Evolutionary conservation across 92 coral and sea anemone genomes (phyloP).

Genomic region (Palythoa grandiflora): DNA sequence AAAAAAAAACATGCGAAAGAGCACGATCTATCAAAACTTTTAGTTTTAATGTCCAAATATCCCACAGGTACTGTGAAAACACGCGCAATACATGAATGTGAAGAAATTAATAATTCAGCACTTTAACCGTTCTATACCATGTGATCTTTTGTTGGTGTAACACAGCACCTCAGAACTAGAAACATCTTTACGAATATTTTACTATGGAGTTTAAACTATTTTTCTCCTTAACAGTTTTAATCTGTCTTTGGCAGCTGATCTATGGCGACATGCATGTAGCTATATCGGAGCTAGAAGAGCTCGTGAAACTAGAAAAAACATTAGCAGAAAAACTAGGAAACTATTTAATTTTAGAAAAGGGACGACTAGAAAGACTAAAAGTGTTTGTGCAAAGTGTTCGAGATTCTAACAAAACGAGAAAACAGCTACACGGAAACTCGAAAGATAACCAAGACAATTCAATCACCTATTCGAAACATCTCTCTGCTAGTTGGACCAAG

Average conservation of each 20-base stretch:
- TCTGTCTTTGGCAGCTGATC: not conserved
- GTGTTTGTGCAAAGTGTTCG: slow-evolving; percentile 69
- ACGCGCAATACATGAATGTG: not conserved
- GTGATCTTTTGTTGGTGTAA: slow-evolving; percentile 28
- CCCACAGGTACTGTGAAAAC: not conserved
- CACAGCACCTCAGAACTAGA: not conserved
- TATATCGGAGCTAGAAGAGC: slow-evolving; percentile 73
- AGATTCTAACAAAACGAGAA: slow-evolving; percentile 50
- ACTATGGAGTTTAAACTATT: slow-evolving; percentile 3
- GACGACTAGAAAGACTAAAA: slow-evolving; percentile 55
- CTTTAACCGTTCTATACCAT: not conserved
- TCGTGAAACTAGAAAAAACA: slow-evolving; percentile 74
- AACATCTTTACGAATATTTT: not conserved
- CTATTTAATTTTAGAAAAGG: slow-evolving; percentile 62
- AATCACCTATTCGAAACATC: slow-evolving; percentile 68
- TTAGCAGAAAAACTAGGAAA: slow-evolving; percentile 73
- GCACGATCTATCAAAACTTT: not conserved
- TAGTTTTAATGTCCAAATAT: not conserved
- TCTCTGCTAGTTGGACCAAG: slow-evolving; percentile 71
- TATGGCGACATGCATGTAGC: slow-evolving; percentile 70
- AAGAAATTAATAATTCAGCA: slow-evolving; percentile 24
- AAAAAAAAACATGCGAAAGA: slow-evolving; percentile 33
- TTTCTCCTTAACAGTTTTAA: not conserved
- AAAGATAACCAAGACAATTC: slow-evolving; percentile 65
- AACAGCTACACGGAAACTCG: slow-evolving; percentile 41